These are phyloP conservation scores for Mormyrus lacerda DNA, from an alignment of 2,113 vertebrate genomes.

Conservation along the genomic window DNA sequence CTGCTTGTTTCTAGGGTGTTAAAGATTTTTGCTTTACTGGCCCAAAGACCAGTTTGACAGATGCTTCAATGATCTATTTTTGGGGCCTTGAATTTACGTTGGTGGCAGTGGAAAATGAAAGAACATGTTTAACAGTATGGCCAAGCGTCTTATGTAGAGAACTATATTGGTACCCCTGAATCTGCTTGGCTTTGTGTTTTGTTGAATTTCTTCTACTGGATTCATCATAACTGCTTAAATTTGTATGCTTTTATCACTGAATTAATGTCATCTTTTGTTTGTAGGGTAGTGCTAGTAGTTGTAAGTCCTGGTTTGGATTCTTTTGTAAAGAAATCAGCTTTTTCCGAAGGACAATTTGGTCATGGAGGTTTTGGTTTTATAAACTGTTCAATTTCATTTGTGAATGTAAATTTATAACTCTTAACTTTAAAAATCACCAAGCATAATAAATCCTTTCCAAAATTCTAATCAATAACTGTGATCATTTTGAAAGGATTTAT, in stretches of 20 bases:
- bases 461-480: not conserved
- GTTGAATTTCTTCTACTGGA: not conserved
- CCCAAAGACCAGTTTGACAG: not conserved
- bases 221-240: not conserved
- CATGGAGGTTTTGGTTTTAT: not conserved
- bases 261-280: not conserved
- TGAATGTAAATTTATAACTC: not conserved
- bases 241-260: not conserved
- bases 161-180: not conserved
- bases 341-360: not conserved
- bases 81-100: not conserved
- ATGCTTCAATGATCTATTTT: not conserved
- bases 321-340: not conserved
- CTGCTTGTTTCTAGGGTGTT: not conserved
- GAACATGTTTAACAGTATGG: not conserved
- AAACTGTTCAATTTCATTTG: not conserved
- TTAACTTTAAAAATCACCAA: not conserved
- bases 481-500: not conserved
- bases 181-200: not conserved
- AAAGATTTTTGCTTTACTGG: not conserved
- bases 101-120: not conserved
- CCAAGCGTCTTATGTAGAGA: not conserved
- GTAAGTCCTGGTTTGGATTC: not conserved
- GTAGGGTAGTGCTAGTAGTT: not conserved
- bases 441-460: not conserved